A percentile compares a stretch with the other conserved stretches of the same genome.
phyloP scores from a whole-genome alignment of 30 jellyfish, hydroid and myxozoan genomes.

The Cassiopea andromeda region DNA sequence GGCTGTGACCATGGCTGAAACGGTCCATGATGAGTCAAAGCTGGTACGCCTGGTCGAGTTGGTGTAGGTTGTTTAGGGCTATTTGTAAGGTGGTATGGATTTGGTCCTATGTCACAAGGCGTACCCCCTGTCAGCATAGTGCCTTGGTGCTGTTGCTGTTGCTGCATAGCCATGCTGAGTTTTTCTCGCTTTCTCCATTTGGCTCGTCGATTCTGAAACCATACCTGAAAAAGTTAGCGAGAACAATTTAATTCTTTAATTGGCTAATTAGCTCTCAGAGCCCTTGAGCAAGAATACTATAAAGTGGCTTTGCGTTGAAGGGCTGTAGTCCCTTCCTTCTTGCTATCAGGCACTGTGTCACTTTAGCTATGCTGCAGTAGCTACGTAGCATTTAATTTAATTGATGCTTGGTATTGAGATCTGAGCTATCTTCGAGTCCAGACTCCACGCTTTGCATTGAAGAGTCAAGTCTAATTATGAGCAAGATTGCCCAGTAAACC shows the following conservation, averaged over 20 bases:
- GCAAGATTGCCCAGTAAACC: neutral
- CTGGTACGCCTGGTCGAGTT: conserved; percentile 78
- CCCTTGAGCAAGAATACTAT: no score
- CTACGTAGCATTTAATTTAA: neutral
- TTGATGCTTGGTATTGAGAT: neutral
- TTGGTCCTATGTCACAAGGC: conserved; percentile 81
- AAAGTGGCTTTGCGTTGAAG: no score
- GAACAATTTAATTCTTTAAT: no score
- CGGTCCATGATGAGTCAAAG: conserved; percentile 94
- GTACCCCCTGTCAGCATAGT: conserved; percentile 45
- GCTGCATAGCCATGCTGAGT: conserved; percentile 81
- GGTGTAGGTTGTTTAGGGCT: conserved; percentile 96
- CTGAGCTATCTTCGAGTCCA: neutral
- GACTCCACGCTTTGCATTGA: neutral
- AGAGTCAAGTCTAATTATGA: neutral
- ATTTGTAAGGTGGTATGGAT: conserved; percentile 75
- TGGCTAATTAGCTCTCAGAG: no score
- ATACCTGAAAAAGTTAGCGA: conserved; percentile 63
- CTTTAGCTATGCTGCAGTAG: no score
- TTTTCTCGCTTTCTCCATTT: conserved; percentile 98
- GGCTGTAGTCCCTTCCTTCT: no score
- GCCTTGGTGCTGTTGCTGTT: conserved; percentile 68
- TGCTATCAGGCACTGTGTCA: no score
- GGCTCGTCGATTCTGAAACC: conserved; percentile 99
- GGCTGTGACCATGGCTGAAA: conserved; percentile 95